A percentile compares a stretch with the other conserved stretches of the same genome.
These are phyloP conservation scores for Phylloscopus collybita DNA, from an alignment of 2,797 vertebrate species.

Conservation along the genomic window DNA sequence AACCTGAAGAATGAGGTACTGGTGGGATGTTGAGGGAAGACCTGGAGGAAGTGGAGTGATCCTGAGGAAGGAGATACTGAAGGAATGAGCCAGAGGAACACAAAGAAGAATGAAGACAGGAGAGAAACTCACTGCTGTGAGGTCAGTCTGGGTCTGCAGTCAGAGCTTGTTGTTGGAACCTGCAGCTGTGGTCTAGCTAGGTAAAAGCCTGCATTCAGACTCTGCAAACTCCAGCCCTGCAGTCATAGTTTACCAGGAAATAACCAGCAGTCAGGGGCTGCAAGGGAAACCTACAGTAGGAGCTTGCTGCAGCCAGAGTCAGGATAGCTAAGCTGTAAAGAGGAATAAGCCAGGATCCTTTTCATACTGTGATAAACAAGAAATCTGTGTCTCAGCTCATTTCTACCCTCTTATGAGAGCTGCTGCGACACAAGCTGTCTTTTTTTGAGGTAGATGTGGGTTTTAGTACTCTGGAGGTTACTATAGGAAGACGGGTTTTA, in stretches of 20 bases:
- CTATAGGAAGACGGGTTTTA: not conserved
- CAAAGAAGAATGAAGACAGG: not conserved
- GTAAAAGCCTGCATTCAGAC: not conserved
- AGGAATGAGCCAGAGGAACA: not conserved
- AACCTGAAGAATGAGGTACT: not conserved
- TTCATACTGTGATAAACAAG: not conserved
- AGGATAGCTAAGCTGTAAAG: not conserved
- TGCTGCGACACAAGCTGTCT: not conserved
- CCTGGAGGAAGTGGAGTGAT: too few relatives aligned
- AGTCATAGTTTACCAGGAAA: not conserved
- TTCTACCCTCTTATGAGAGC: not conserved
- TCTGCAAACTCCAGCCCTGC: not conserved
- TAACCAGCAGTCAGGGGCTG: not conserved
- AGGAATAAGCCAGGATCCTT: not conserved
- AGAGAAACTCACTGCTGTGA: not conserved
- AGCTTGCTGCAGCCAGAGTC: not conserved
- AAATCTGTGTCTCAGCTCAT: not conserved
- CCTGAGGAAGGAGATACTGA: not conserved
- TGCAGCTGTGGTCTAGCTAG: not conserved
- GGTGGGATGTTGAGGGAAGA: too few relatives aligned
- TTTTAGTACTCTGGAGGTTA: not conserved
- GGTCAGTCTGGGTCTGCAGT: not conserved
- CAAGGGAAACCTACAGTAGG: not conserved
- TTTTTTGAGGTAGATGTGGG: not conserved
- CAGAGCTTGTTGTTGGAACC: not conserved